Evolutionary conservation across 2,797 vertebrate species (phyloP).

Genomic region (Vultur gryphus): DNA sequence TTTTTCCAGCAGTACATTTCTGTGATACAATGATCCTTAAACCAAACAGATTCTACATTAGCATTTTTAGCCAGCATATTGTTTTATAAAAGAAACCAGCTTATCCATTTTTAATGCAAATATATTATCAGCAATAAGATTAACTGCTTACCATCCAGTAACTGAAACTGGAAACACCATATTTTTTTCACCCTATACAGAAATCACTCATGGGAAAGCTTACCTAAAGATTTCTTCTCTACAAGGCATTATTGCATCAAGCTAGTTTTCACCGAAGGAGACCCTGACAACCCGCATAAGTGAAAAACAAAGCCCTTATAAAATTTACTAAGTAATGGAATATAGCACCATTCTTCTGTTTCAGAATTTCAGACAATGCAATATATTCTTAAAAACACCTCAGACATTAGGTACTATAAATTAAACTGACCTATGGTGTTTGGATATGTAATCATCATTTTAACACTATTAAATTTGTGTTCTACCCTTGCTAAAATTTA

Average conservation of each 20-base stretch:
- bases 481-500: not conserved
- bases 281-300: not conserved
- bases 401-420: not conserved
- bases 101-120: not conserved
- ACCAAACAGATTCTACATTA: not conserved
- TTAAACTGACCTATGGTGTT: not conserved
- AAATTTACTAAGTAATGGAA: not conserved
- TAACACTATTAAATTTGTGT: not conserved
- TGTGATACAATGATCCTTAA: not conserved
- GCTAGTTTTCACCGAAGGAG: not conserved
- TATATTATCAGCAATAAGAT: not conserved
- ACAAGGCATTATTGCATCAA: conserved; percentile 10
- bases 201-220: not conserved
- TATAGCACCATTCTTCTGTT: not conserved
- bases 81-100: not conserved
- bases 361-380: not conserved
- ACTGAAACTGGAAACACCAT: not conserved
- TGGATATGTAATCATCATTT: not conserved
- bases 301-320: not conserved
- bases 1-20: not conserved
- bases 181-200: not conserved
- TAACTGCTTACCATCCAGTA: not conserved
- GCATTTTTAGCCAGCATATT: not conserved
- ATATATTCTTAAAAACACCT: not conserved
- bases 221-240: conserved; percentile 39